Evolutionary conservation across 2,797 vertebrate genomes (phyloP).

Genomic region (Yasuhikotakia modesta): DNA sequence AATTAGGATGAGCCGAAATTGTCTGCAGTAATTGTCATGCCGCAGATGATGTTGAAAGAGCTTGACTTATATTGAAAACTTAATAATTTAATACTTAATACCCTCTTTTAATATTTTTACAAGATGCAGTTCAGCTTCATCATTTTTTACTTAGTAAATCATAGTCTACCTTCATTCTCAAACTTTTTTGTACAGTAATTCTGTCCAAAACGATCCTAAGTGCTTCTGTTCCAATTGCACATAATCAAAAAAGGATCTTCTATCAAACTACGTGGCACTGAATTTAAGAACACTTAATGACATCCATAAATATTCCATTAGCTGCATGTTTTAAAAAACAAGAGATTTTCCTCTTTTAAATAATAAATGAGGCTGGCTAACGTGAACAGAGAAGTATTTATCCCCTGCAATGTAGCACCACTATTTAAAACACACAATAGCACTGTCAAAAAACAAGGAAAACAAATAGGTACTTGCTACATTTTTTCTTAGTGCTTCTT

Average conservation of each 20-base stretch:
- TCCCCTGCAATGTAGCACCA: conserved; percentile 44
- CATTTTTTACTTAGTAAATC: not conserved
- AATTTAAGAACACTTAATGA: conserved; percentile 31
- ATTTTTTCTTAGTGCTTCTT: conserved; percentile 22
- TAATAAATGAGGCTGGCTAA: conserved; percentile 33
- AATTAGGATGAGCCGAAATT: no score
- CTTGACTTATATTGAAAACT: not conserved
- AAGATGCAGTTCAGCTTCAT: not conserved
- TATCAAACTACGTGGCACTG: conserved; percentile 8
- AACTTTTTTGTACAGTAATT: conserved; percentile 33
- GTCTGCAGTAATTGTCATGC: not conserved
- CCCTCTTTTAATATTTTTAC: not conserved
- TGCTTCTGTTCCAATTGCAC: conserved; percentile 37
- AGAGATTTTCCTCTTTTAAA: not conserved
- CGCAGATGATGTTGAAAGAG: not conserved
- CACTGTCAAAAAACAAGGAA: conserved; percentile 32
- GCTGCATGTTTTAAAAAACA: conserved; percentile 23
- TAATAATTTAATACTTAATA: no score
- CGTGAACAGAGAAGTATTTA: conserved; percentile 15
- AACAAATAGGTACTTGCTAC: not conserved
- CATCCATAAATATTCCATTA: conserved; percentile 11
- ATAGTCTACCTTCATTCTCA: not conserved
- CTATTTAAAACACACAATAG: conserved; percentile 46
- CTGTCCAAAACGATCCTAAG: conserved; percentile 29
- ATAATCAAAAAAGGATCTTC: conserved; percentile 3